Base-by-base conservation (phyloP, 2,797 vertebrate genomes). In the Gallinago stenura region DNA sequence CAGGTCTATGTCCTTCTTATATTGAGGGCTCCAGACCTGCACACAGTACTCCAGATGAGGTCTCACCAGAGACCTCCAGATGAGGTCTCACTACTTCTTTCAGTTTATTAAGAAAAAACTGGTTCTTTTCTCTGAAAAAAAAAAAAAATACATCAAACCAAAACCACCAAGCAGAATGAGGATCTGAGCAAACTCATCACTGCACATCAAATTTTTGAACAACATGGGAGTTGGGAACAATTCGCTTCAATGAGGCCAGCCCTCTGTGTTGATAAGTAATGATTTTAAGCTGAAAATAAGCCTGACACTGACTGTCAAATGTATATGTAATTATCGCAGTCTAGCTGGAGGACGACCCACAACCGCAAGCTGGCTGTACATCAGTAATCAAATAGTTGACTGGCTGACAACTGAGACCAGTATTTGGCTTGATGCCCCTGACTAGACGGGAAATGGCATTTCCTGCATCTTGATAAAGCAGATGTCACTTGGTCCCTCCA, bases 381-480 rank as follows among this genome's bases (percentile, higher is more conserved):
- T 87, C 66, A 33, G 39, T 87, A 94, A 96, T 90, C 86, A 93
- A 95, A 90, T 90, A 92, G 93, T 53, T 93, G 80, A 93, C 87
- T 77, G 64, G 75, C 90, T 87, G 56, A 89, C 69, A 85, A 62
- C 76, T 87, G 92, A 93, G 64, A 83, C 60, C 72, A 54, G 28
- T 51, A 50, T 90, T 96, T 96, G 89, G 77, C 96, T 75, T 83
- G 75, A 94, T 97, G 83, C 73, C 89, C 66, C 28, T 60, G 87
- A 85, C 80, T 81, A 70, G 85, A 93, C 25, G 16, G 64, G 69
- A 94, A 96, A 91, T 69, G 64, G 73, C 60, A 90, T 85, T 92
- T 82, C 82, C 95, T 31, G 33, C 1, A 2, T 92, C 92, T 94
- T 96, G 93, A 90, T 93, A 82, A 94, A 89, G 83, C 88, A 95